Evolutionary conservation across 1,140 invertebrate species (phyloP).

Genomic region (Eumaeus atala): DNA sequence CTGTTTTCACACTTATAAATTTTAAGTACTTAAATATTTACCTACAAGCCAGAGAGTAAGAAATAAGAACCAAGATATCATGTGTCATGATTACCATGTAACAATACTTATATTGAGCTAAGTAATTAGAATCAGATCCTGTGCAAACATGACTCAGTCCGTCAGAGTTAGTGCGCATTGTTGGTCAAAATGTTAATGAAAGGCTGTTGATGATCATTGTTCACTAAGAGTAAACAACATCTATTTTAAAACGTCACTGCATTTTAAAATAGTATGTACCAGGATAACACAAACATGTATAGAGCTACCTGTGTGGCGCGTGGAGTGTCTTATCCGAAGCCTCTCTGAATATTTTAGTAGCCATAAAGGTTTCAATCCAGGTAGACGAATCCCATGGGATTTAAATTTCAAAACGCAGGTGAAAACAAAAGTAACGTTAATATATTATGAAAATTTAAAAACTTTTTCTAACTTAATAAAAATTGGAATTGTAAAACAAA

Average conservation of each 20-base stretch:
- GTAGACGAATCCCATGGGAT: slow-evolving; percentile 15
- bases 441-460: background rate
- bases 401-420: slow-evolving; percentile 13
- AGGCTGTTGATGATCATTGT: background rate
- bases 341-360: slow-evolving; percentile 18
- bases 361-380: slow-evolving; percentile 19
- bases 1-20: too few relatives aligned
- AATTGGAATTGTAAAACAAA: too few relatives aligned
- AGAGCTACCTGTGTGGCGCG: slow-evolving; percentile 1
- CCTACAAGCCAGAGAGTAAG: too few relatives aligned
- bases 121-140: too few relatives aligned
- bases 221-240: slow-evolving; percentile 1
- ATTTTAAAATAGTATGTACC: slow-evolving; percentile 10
- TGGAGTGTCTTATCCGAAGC: slow-evolving; percentile 13
- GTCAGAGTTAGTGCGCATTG: too few relatives aligned
- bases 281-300: slow-evolving; percentile 8
- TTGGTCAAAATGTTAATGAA: too few relatives aligned
- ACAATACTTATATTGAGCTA: too few relatives aligned
- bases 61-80: too few relatives aligned
- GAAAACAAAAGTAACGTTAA: slow-evolving; percentile 11
- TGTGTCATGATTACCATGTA: too few relatives aligned
- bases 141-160: too few relatives aligned
- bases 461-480: background rate
- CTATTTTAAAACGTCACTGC: background rate
- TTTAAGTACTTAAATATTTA: too few relatives aligned